Evolutionary conservation across 2,888 invertebrate species (phyloP), one percentile per base, ranked within the genome.

Genomic region (Crematogaster levior): DNA sequence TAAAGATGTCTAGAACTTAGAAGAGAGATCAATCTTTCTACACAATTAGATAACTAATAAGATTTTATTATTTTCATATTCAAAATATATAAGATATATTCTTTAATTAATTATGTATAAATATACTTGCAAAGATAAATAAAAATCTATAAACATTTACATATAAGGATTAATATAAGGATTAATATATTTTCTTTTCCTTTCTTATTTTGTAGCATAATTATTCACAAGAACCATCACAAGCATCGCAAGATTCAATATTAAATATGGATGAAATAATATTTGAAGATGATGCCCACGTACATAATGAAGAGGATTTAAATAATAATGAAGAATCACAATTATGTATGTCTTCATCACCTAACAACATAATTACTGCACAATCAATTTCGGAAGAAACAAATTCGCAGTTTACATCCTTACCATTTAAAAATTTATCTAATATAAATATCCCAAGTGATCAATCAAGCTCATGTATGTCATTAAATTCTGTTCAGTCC

Each of bases 311-410:
- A 53, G 21, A 51, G 9, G 15, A 24, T 53, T 24, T 53, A 53
- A 53, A 53, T 53, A 53, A 53, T 53, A 53, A 53, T 5, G 12
- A 53, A 53, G 53, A 53, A 53, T 24, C n/a, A n/a, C n/a, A n/a
- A n/a, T n/a, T 21, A 24, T 24, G 12, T 10, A 24, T 15, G 24
- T 15, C 53, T 53, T 53, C 53, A 5, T 24, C 10, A 24, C n/a
- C n/a, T n/a, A 24, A 53, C 10, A 24, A 53, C 24, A 53, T 24
- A 10, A 53, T 24, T 53, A 53, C 53, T 53, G 1, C 53, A 24
- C 53, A 53, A 24, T 2, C 24, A 5, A 53, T 53, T 1, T 24
- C 12, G 12, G 24, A 53, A 53, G 3, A 53, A 53, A 53, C 24
- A 24, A 53, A 24, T 53, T 53, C 12, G 18, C 53, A 24, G 24